Evolutionary conservation across 1,140 invertebrate genomes (phyloP).

Genomic region (Scaptodrosophila lebanonensis): DNA sequence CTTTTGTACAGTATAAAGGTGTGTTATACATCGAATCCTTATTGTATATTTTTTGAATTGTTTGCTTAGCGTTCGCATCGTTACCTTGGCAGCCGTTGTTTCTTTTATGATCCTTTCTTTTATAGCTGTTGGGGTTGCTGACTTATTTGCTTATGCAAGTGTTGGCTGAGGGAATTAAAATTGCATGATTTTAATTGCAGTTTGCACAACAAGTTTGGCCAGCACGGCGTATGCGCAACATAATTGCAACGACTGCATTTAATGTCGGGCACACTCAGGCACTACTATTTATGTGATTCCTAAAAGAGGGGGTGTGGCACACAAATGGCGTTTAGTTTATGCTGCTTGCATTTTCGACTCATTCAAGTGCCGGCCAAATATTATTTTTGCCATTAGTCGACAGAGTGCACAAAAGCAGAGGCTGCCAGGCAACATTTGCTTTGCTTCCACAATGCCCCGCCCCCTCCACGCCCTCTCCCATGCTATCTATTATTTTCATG

Average conservation of each 20-base stretch:
- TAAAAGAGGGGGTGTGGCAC: too few relatives aligned
- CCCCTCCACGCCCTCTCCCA: slow-evolving; percentile 2
- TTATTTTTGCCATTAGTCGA: slow-evolving; percentile 47
- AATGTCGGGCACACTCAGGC: slow-evolving; percentile 69
- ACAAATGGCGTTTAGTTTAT: too few relatives aligned
- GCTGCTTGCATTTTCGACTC: too few relatives aligned
- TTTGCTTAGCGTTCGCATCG: slow-evolving; percentile 57
- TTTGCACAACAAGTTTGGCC: slow-evolving; percentile 55
- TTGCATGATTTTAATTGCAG: slow-evolving; percentile 75
- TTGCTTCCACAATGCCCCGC: slow-evolving; percentile 1
- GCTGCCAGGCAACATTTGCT: background rate
- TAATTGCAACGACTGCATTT: slow-evolving; percentile 58
- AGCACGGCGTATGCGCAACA: slow-evolving; percentile 47
- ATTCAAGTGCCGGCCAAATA: slow-evolving; percentile 37
- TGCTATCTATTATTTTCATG: slow-evolving; percentile 6
- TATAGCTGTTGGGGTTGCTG: background rate
- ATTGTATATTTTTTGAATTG: slow-evolving; percentile 75
- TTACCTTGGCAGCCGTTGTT: slow-evolving; percentile 19
- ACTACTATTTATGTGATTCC: slow-evolving; percentile 6
- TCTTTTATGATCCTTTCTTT: slow-evolving; percentile 24
- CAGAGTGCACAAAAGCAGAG: background rate
- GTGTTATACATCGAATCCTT: too few relatives aligned
- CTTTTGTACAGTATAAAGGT: too few relatives aligned
- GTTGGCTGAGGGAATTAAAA: slow-evolving; percentile 67
- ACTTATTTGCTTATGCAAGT: slow-evolving; percentile 68